Evolutionary conservation across 2,888 invertebrate species (phyloP).

Genomic region (Argyresthia albistria): DNA sequence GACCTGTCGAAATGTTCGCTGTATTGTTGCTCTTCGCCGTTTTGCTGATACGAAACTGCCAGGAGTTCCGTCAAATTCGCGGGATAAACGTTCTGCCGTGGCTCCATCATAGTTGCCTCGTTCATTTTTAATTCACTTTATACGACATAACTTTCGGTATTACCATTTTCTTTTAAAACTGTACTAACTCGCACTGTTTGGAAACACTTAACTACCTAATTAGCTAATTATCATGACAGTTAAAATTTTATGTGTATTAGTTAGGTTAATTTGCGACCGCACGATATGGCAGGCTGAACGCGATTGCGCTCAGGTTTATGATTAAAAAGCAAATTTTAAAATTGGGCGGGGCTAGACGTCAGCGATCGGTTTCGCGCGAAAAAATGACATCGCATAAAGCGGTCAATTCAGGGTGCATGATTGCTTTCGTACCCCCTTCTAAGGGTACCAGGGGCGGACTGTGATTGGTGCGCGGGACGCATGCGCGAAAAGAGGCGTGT

Average conservation of each 20-base stretch:
- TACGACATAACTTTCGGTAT: background rate
- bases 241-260: background rate
- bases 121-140: constrained; percentile 3
- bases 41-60: constrained; percentile 47
- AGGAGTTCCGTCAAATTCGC: constrained; percentile 47
- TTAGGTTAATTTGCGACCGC: constrained; percentile 26
- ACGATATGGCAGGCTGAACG: constrained; percentile 25
- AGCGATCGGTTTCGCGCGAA: constrained; percentile 52
- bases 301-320: constrained; percentile 48
- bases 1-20: constrained; percentile 27
- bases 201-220: background rate
- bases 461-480: constrained; percentile 46
- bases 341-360: constrained; percentile 50
- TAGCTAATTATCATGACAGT: background rate
- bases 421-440: constrained; percentile 20
- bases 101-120: constrained; percentile 45
- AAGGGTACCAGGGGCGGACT: constrained; percentile 23
- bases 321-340: constrained; percentile 53
- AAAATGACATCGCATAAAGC: constrained; percentile 60
- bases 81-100: constrained; percentile 39
- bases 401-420: constrained; percentile 57
- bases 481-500: constrained; percentile 46
- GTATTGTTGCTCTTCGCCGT: constrained; percentile 33
- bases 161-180: constrained; percentile 19
- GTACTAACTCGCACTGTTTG: constrained; percentile 15